Percentiles rank a stretch among this genome's conserved stretches.
phyloP scores from a whole-genome alignment of 2,888 invertebrate species.

The Nebria salina region DNA sequence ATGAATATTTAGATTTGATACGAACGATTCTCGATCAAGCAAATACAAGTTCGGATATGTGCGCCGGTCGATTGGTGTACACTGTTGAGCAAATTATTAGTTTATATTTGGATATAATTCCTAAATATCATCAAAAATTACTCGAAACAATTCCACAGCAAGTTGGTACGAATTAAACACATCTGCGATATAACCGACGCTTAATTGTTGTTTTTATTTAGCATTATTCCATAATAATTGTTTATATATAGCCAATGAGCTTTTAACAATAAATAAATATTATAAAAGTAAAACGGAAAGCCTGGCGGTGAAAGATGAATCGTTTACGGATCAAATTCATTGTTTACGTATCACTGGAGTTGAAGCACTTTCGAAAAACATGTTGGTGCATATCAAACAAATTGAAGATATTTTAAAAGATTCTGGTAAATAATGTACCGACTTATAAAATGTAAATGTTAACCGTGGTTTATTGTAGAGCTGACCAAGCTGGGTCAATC shows the following conservation, averaged over 20 bases:
- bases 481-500: slow-evolving; percentile 62
- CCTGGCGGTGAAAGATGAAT: slow-evolving; percentile 69
- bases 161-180: slow-evolving; percentile 69
- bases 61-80: slow-evolving; percentile 73
- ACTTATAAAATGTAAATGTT: slow-evolving; percentile 49
- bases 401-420: slow-evolving; percentile 79
- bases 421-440: slow-evolving; percentile 67
- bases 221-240: slow-evolving; percentile 93
- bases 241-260: slow-evolving; percentile 82
- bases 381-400: slow-evolving; percentile 79
- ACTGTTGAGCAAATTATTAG: slow-evolving; percentile 79
- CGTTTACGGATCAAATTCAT: slow-evolving; percentile 75
- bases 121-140: slow-evolving; percentile 81
- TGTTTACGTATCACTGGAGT: slow-evolving; percentile 74
- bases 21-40: slow-evolving; percentile 75
- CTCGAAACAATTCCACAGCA: slow-evolving; percentile 88
- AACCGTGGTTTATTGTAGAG: slow-evolving; percentile 63
- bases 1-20: slow-evolving; percentile 72
- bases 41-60: slow-evolving; percentile 68
- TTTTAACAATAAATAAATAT: slow-evolving; percentile 73
- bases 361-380: slow-evolving; percentile 76
- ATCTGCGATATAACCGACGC: slow-evolving; percentile 8
- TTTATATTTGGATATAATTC: slow-evolving; percentile 80
- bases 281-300: slow-evolving; percentile 73
- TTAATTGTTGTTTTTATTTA: slow-evolving; percentile 56